Conservation (phyloP, 1,140 invertebrate species). For the Zaprionus vittiger region DNA sequence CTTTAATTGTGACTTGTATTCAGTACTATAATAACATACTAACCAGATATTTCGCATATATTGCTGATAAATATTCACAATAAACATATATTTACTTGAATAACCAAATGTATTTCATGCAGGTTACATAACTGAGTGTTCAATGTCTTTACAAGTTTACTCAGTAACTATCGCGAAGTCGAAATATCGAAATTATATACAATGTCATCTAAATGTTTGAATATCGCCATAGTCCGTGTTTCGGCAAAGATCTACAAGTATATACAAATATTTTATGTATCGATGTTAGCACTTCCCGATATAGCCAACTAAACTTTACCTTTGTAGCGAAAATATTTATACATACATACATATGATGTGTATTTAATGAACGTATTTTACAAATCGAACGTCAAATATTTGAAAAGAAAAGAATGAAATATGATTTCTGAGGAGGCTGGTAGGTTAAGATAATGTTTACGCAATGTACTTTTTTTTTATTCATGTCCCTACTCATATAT, state of each 20-base stretch:
- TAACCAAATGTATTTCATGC: conserved; percentile 3
- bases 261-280: conserved; percentile 1
- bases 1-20: conserved; percentile 37
- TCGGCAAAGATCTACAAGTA: conserved; percentile 3
- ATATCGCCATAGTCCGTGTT: background rate
- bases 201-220: conserved; percentile 7
- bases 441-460: conserved; percentile 46
- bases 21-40: conserved; percentile 7
- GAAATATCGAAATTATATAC: conserved; percentile 1
- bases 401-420: conserved; percentile 35
- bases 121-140: conserved; percentile 26
- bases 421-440: conserved; percentile 49
- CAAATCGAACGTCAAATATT: conserved; percentile 13
- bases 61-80: conserved; percentile 13
- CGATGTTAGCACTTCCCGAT: background rate
- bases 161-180: conserved; percentile 5
- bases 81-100: conserved; percentile 4
- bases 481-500: background rate
- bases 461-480: conserved; percentile 12
- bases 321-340: background rate
- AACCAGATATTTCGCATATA: conserved; percentile 4
- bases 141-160: conserved; percentile 30
- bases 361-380: conserved; percentile 6
- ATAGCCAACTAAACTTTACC: background rate
- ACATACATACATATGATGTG: background rate